Base-by-base conservation (phyloP, 2,888 invertebrate genomes). In the Villa cingulata region DNA sequence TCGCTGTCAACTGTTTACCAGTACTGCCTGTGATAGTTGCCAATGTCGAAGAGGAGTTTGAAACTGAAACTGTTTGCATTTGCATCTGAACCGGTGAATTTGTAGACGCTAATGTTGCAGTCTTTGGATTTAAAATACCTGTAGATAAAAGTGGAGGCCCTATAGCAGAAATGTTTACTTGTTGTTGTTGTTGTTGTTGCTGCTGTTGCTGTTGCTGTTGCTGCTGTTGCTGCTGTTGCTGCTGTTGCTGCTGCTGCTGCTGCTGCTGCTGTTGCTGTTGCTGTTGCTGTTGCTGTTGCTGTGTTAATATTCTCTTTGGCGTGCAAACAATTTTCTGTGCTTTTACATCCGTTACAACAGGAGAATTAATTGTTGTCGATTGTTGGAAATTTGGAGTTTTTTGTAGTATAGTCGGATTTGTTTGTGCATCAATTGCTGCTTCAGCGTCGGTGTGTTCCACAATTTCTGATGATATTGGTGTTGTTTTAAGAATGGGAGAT, bases 111-210 rank as follows among this genome's bases (percentile, higher is more conserved):
- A 17, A 40, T 12, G 18, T 5, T 5, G 3, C 10, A 12, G 29
- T 12, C 12, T 32, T 12, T 3, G 12, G 7, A 51, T 56, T 44
- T 48, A 50, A 18, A 52, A 34, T 20, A 19, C 57, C 38, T 51
- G 51, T 7, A 56, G 54, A 27, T 54, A 55, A 4, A 56, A 48
- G 5, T 48, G 51, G 10, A 56, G 18, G 16, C 55, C 46, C 9
- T 63, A 62, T 6, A 64, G 51, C 50, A 61, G 51, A 4, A 62
- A 62, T 50, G 62, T 63, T 39, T 62, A 62, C 38, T 56, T 59
- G 42, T 64, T 64, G 48, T 64, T 64, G 4, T 63, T 56, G 9
- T 63, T 64, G 45, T 63, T n/a, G n/a, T n/a, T n/a, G 65, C 40
- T 62, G 63, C 4, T 62, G 64, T 4, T 58, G 64, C 18, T 57